Percentiles rank a stretch among this genome's conserved stretches.
Evolutionary conservation across 35 echinoderm and acorn worm species (phyloP).

Genomic region (Acanthaster planci): DNA sequence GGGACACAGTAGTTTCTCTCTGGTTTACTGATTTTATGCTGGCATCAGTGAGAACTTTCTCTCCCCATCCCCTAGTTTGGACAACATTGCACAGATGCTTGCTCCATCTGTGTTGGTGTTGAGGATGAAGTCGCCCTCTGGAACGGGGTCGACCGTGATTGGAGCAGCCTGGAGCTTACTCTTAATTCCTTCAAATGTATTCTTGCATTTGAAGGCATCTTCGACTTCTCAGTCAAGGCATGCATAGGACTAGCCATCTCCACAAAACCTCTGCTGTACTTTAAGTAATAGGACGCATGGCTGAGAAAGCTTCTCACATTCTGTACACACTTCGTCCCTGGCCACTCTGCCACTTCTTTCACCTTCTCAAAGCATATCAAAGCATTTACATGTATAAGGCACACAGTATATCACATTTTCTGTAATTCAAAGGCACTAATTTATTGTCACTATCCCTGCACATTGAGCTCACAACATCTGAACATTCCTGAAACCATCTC

Average conservation of each 20-base stretch:
- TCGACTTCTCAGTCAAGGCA: slow-evolving; percentile 41
- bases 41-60: slow-evolving; percentile 52
- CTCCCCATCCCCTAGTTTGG: slow-evolving; percentile 52
- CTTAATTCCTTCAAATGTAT: slow-evolving; percentile 31
- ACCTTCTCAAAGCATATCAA: slow-evolving; percentile 21
- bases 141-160: slow-evolving; percentile 34
- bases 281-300: slow-evolving; percentile 60
- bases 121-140: slow-evolving; percentile 36
- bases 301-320: slow-evolving; percentile 63
- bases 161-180: slow-evolving; percentile 26
- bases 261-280: slow-evolving; percentile 48
- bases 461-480: too few species aligned
- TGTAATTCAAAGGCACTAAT: too few species aligned
- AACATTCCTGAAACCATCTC: too few species aligned
- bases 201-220: slow-evolving; percentile 34
- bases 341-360: slow-evolving; percentile 42
- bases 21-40: slow-evolving; percentile 35
- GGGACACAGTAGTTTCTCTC: slow-evolving; percentile 56
- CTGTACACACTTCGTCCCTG: slow-evolving; percentile 6
- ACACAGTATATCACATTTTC: too few species aligned
- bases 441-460: too few species aligned
- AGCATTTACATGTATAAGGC: slow-evolving; percentile 9
- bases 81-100: slow-evolving; percentile 53
- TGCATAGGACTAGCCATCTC: slow-evolving; percentile 51
- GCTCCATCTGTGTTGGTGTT: slow-evolving; percentile 38